A percentile compares a stretch with the other conserved stretches of the same genome.
These are phyloP conservation scores for Diplazon laetatorius DNA, from an alignment of 2,888 invertebrate species.

Conservation along the genomic window DNA sequence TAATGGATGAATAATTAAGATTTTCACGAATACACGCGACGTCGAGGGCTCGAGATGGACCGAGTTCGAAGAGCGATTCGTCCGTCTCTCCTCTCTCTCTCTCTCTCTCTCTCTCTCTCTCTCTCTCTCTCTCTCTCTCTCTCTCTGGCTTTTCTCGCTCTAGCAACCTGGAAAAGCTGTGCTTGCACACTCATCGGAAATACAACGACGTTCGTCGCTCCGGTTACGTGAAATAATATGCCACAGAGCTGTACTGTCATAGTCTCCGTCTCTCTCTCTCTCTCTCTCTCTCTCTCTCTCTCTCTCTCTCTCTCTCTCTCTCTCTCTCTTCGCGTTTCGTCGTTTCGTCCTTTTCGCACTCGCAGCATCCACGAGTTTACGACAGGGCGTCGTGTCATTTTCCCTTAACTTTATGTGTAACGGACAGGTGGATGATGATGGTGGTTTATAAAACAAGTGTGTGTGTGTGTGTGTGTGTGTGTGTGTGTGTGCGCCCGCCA, in stretches of 20 bases:
- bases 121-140: background rate
- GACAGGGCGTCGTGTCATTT: conserved; percentile 31
- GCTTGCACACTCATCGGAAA: conserved; percentile 30
- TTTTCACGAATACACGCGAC: conserved; percentile 49
- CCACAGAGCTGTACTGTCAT: background rate
- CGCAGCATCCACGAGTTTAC: conserved; percentile 37
- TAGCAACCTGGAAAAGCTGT: background rate
- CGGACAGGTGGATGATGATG: conserved; percentile 57
- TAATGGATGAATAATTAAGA: conserved; percentile 62
- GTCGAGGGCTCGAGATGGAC: conserved; percentile 16
- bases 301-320: too few relatives aligned
- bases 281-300: background rate
- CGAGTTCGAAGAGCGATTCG: background rate
- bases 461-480: too few relatives aligned
- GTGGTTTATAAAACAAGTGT: conserved; percentile 1
- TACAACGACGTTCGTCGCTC: conserved; percentile 33
- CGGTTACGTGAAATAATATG: conserved; percentile 40
- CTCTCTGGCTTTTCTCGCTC: background rate
- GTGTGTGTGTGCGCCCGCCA: too few relatives aligned
- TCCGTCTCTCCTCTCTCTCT: too few relatives aligned
- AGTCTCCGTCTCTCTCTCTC: background rate
- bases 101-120: background rate
- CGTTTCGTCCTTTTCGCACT: too few relatives aligned
- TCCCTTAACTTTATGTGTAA: conserved; percentile 54
- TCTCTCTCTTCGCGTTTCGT: too few relatives aligned